Evolutionary conservation across 2,888 invertebrate species (phyloP).

Genomic region (Drosophila acutilabella): DNA sequence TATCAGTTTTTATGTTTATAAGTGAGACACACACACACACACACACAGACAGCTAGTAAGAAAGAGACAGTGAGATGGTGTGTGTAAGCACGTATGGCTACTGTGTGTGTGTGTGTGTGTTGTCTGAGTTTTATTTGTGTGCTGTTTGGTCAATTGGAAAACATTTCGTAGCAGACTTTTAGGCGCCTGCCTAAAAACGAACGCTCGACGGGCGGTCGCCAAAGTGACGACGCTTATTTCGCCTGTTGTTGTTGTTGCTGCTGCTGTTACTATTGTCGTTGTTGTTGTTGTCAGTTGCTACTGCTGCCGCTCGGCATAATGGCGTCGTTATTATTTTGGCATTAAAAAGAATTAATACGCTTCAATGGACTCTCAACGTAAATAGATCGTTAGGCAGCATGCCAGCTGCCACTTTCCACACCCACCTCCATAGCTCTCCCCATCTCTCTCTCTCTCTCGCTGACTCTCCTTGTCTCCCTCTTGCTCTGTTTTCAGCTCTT

Average conservation of each 20-base stretch:
- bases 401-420: slow-evolving; percentile 33
- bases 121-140: slow-evolving; percentile 73
- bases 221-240: slow-evolving; percentile 59
- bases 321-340: slow-evolving; percentile 81
- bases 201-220: slow-evolving; percentile 63
- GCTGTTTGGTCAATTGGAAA: slow-evolving; percentile 81
- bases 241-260: slow-evolving; percentile 11
- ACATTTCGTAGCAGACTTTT: slow-evolving; percentile 79
- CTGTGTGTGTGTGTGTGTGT: slow-evolving; percentile 30
- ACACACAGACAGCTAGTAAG: slow-evolving; percentile 19
- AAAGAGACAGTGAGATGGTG: slow-evolving; percentile 15
- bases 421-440: not conserved
- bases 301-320: slow-evolving; percentile 68
- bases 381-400: slow-evolving; percentile 77
- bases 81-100: slow-evolving; percentile 12
- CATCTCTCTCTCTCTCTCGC: not conserved
- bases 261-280: slow-evolving; percentile 24
- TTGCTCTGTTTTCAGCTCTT: slow-evolving; percentile 37
- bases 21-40: slow-evolving; percentile 59
- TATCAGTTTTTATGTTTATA: slow-evolving; percentile 80
- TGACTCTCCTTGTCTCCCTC: not conserved
- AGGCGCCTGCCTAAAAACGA: slow-evolving; percentile 58
- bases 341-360: slow-evolving; percentile 81
- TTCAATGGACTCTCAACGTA: slow-evolving; percentile 77
- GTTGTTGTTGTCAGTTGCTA: slow-evolving; percentile 30